Evolutionary conservation across 2,888 invertebrate species (phyloP), one percentile per base, ranked within the genome.

Genomic region (Gastracanthus pulcherrimus): DNA sequence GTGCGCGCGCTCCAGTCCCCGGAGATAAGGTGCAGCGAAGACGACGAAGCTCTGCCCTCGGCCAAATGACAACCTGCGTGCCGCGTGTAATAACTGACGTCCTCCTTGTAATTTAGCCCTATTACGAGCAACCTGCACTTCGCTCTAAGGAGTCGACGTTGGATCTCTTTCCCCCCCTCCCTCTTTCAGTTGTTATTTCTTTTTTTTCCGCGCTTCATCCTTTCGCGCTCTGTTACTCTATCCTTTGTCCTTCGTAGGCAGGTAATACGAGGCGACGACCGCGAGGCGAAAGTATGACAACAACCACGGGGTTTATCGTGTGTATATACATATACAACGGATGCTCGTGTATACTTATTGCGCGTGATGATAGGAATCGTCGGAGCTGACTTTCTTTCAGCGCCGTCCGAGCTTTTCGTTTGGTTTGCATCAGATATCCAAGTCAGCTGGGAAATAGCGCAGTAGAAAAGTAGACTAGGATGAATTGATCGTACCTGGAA

Each of bases 21-120:
- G 26, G 62, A 77, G 71, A 70, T 78, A 70, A 78, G 60, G 29
- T 29, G 23, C 29, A 16, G 26, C 62, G 45, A 51, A 19, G 66
- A 45, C 45, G 23, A n/a, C n/a, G n/a, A n/a, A n/a, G n/a, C n/a
- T n/a, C n/a, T n/a, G n/a, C n/a, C n/a, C n/a, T 36, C 26, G 62
- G 13, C 34, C 69, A 76, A 81, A 81, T 76, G 76, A 76, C 76
- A 81, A 76, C 66, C 41, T 76, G 76, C 38, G 29, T n/a, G 69
- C 69, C 51, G 23, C 64, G 38, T n/a, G 66, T 81, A 81, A 81
- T 81, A 66, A 81, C 81, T 60, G 60, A 64, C 81, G 76, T 76
- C 72, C 76, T 76, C 80, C 69, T 75, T 67, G 72, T 76, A 81
- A 81, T 81, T 81, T 72, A 71, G 71, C 71, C 58, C 66, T 66